Conservation (phyloP, 2,797 vertebrate species). For the Gallinago stenura region DNA sequence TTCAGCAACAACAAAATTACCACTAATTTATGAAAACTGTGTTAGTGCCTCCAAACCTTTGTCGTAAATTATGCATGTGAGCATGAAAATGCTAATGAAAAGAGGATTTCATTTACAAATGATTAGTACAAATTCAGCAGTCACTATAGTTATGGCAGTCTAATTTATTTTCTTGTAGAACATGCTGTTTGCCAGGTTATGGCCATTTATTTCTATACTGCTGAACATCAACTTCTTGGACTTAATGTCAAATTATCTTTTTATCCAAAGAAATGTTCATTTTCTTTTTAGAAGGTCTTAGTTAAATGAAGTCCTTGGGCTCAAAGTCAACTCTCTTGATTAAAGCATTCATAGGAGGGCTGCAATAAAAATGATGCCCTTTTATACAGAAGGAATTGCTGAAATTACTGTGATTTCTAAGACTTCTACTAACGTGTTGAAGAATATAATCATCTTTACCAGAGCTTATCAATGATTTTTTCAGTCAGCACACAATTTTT, state of each 20-base stretch:
- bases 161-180: constrained; percentile 63
- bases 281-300: background rate
- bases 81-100: constrained; percentile 74
- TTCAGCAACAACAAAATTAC: constrained; percentile 69
- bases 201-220: constrained; percentile 33
- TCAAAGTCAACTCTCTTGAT: background rate
- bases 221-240: background rate
- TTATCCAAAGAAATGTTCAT: background rate
- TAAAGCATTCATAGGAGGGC: background rate
- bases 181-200: constrained; percentile 47
- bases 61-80: constrained; percentile 69
- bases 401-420: background rate
- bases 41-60: constrained; percentile 66
- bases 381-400: background rate
- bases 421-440: background rate
- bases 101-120: constrained; percentile 70
- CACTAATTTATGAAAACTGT: constrained; percentile 62
- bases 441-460: background rate
- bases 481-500: background rate
- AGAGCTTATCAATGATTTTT: background rate
- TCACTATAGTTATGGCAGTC: constrained; percentile 11
- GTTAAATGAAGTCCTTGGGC: background rate
- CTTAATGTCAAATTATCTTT: constrained; percentile 24
- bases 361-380: background rate
- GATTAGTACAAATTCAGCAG: constrained; percentile 73